Base-by-base conservation (phyloP, 2,888 invertebrate species). In the Pristionchus arcanus region DNA sequence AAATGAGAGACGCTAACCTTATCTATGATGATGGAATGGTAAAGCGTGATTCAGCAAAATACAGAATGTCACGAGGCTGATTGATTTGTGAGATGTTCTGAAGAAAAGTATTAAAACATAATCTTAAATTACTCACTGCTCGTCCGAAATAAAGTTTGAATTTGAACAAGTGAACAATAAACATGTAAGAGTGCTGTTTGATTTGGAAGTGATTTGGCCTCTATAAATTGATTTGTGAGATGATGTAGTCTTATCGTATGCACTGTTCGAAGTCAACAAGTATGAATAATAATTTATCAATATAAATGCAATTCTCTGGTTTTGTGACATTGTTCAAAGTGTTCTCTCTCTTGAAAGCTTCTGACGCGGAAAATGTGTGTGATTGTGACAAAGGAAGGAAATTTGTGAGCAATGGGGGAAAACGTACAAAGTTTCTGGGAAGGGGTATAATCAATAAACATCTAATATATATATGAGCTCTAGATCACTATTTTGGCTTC, bases 401-500 rank as follows among this genome's bases (percentile, higher is more conserved):
- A 71, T 71, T 49, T 49, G 81, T 81, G 81, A 81, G 28, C 53
- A 49, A 71, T 3, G 68, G 28, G 28, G 31, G 31, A 81, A 81
- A 49, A 25, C 19, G 37, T 49, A 53, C 81, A 81, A 81, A 81
- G 81, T 74, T 25, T 81, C 81, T 81, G 81, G 81, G 81, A 49
- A 81, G 49, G 21, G 21, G 16, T 4, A 25, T 25, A 31, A 42
- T 21, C 42, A 77, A 81, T 49, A 81, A 16, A 81, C 49, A 42
- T 81, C 81, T 81, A 81, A 81, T 49, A 81, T 77, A 77, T 81
- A 81, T 77, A 77, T 49, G 28, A 49, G 81, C 81, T 81, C 81
- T 81, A 81, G 81, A 81, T 81, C 81, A 81, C 81, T 81, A 81
- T 49, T 81, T 81, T 81, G 81, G 81, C 81, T 81, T 49, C 16